phyloP scores from a whole-genome alignment of 2,888 invertebrate species.

The Gonocerus acuteangulatus region DNA sequence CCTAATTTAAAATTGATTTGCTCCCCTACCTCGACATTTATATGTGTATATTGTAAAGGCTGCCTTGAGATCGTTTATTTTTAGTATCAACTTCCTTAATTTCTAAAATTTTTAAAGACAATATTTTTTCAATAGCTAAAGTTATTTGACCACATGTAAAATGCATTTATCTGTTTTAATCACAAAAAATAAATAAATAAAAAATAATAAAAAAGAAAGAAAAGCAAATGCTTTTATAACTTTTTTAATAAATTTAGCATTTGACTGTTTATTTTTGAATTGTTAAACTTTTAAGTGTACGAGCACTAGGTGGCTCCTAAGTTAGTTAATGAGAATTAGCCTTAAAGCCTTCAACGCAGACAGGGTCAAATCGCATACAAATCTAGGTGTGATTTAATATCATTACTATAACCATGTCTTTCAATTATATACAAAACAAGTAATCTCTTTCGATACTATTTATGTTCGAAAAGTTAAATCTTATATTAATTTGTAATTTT shows the following conservation, averaged over 20 bases:
- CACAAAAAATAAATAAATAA: slow-evolving; percentile 28
- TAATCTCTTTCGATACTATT: slow-evolving; percentile 21
- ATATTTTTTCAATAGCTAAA: slow-evolving; percentile 23
- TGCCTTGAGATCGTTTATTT: slow-evolving; percentile 22
- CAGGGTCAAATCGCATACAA: slow-evolving; percentile 37
- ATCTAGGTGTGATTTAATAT: slow-evolving; percentile 37
- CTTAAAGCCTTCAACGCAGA: slow-evolving; percentile 35
- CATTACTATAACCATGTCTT: slow-evolving; percentile 38
- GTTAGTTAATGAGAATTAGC: slow-evolving; percentile 30
- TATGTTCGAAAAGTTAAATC: slow-evolving; percentile 9
- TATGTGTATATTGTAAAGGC: slow-evolving; percentile 16
- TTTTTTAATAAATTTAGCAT: slow-evolving; percentile 33
- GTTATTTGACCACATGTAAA: slow-evolving; percentile 24
- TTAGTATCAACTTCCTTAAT: slow-evolving; percentile 17
- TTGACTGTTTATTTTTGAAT: slow-evolving; percentile 30
- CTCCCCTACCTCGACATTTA: slow-evolving; percentile 20
- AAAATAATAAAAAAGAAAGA: neutral
- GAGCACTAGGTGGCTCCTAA: slow-evolving; percentile 20
- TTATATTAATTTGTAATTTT: neutral
- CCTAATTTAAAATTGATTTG: slow-evolving; percentile 17
- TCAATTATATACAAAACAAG: slow-evolving; percentile 35
- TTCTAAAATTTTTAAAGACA: slow-evolving; percentile 23
- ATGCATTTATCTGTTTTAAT: slow-evolving; percentile 33
- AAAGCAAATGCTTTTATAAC: slow-evolving; percentile 29
- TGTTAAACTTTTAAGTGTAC: slow-evolving; percentile 13